Base-by-base conservation (phyloP, 1,140 invertebrate species). In the Prorops nasuta region DNA sequence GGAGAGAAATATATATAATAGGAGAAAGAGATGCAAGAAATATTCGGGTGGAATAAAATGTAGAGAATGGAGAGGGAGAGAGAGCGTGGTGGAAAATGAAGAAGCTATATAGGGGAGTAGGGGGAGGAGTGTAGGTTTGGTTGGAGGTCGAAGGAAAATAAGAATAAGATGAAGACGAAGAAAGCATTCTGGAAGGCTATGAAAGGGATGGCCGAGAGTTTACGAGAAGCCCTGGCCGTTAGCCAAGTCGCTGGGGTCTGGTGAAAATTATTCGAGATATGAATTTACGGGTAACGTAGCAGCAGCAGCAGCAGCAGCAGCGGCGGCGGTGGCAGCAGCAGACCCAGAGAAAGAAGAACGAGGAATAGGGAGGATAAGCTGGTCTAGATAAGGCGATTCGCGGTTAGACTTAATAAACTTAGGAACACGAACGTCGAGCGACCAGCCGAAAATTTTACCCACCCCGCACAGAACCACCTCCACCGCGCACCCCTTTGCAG, bases 251-350 rank as follows among this genome's bases (percentile, higher is more conserved):
- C 57, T 28, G 44, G 44, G 24, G 24, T 20, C 35, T 51, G 49
- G 54, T 52, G 55, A 61, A 61, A 58, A 61, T 69, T 69, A 69
- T 69, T 66, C 62, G 65, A 67, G 67, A 68, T 68, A 69, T 69
- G 66, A 69, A 69, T 68, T 69, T 69, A 69, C 58, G 62, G 64
- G 44, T 28, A 52, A 49, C 35, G 55, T 57, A 59, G 14, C 58
- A 37, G 20, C 42, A 22, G 34, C 28, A n/a, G 3, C 7, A 15
- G 24, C 3, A 44, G 28, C 14, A 22, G 16, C 20, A 34, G 14
- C 20, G 24, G 18, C 9, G 24, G 24, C 24, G 24, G 24, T 28
- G 4, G 24, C 4, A 6, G 10, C 4, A 28, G 24, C 24, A 6
- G 4, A 4, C 10, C 24, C 24, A 28, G 24, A 28, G 4, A 28